These are phyloP conservation scores for Colletes collaris DNA, from an alignment of 2,888 invertebrate genomes.

Conservation along the genomic window DNA sequence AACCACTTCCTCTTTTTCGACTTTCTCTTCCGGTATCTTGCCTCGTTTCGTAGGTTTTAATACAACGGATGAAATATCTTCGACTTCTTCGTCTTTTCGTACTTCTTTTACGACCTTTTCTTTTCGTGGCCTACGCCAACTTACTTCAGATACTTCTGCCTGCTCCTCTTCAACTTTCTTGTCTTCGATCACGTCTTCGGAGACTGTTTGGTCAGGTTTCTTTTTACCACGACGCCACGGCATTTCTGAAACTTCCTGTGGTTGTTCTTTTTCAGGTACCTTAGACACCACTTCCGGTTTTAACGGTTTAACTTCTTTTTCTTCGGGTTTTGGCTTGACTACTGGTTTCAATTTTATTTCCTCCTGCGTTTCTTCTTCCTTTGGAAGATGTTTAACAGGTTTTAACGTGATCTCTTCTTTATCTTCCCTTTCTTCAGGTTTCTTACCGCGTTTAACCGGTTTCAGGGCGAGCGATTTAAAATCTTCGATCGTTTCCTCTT, in stretches of 20 bases:
- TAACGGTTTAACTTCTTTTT: conserved; percentile 44
- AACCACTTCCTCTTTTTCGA: conserved; percentile 68
- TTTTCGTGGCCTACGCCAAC: conserved; percentile 63
- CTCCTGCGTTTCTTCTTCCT: conserved; percentile 79
- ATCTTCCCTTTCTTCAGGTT: conserved; percentile 39
- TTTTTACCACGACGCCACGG: conserved; percentile 74
- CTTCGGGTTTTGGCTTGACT: conserved; percentile 30
- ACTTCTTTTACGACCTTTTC: conserved; percentile 66
- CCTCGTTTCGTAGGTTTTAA: conserved; percentile 64
- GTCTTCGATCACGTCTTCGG: conserved; percentile 27
- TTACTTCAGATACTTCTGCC: conserved; percentile 80
- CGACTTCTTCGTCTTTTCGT: conserved; percentile 61
- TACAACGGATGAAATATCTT: conserved; percentile 65
- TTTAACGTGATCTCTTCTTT: conserved; percentile 69
- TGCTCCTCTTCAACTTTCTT: conserved; percentile 72
- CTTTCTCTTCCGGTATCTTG: conserved; percentile 63
- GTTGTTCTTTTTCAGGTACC: conserved; percentile 67
- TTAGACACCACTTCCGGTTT: conserved; percentile 50
- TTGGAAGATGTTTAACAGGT: conserved; percentile 65
- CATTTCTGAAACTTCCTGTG: conserved; percentile 66
- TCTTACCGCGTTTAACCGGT: conserved; percentile 58
- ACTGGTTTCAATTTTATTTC: conserved; percentile 78
- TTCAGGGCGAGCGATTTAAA: conserved; percentile 69
- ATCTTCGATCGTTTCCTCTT: conserved; percentile 67
- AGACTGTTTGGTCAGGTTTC: conserved; percentile 60